Percentiles rank a stretch among this genome's conserved stretches.
Evolutionary conservation across 2,888 invertebrate genomes (phyloP).

Genomic region (Dorcus parallelipipedus): DNA sequence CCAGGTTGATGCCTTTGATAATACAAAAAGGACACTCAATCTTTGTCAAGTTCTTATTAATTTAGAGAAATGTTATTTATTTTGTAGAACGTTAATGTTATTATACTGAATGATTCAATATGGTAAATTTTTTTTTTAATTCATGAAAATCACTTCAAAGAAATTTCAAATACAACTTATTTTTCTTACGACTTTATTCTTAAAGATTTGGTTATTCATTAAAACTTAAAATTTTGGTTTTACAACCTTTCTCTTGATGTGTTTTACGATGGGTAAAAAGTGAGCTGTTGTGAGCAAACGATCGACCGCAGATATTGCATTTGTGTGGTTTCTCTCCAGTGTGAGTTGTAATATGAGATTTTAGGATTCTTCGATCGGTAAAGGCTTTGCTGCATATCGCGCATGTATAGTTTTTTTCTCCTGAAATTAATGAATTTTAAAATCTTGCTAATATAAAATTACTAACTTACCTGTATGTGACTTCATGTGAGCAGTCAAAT

Average conservation of each 20-base stretch:
- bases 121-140: background rate
- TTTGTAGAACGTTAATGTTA: background rate
- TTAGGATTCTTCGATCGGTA: slow-evolving; percentile 23
- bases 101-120: background rate
- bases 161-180: too few species aligned
- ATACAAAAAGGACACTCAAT: too few species aligned
- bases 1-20: too few species aligned
- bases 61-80: too few species aligned
- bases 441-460: background rate
- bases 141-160: background rate
- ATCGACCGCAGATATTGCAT: slow-evolving; percentile 20
- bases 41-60: too few species aligned
- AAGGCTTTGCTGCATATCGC: slow-evolving; percentile 27
- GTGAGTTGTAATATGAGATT: slow-evolving; percentile 28
- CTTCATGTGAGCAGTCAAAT: slow-evolving; percentile 39
- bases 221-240: background rate
- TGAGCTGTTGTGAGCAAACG: slow-evolving; percentile 26
- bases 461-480: slow-evolving; percentile 34
- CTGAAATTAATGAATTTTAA: slow-evolving; percentile 17
- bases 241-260: slow-evolving; percentile 16
- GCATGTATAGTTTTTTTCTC: slow-evolving; percentile 30
- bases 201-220: background rate
- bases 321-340: slow-evolving; percentile 23
- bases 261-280: slow-evolving; percentile 26
- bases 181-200: too few species aligned